phyloP scores from a whole-genome alignment of 2,888 invertebrate species.

The Xanthia togata region DNA sequence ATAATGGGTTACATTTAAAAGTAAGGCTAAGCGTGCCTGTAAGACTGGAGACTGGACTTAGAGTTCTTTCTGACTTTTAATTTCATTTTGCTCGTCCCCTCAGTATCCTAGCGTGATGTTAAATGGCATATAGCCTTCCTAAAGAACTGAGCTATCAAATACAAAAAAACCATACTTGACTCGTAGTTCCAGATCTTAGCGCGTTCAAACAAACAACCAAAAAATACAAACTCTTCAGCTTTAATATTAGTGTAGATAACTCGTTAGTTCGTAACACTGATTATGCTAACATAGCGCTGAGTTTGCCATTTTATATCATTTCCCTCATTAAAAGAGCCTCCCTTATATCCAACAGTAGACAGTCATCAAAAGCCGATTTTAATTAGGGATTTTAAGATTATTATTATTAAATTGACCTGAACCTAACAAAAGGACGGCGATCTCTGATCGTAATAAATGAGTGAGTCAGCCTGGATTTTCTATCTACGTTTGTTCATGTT shows the following conservation, averaged over 20 bases:
- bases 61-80: too few species aligned
- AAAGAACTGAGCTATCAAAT: too few species aligned
- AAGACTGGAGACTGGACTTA: too few species aligned
- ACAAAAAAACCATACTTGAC: too few species aligned
- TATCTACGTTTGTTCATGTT: slow-evolving; percentile 28
- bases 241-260: neutral
- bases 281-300: slow-evolving; percentile 55
- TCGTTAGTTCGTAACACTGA: slow-evolving; percentile 58
- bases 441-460: slow-evolving; percentile 33
- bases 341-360: slow-evolving; percentile 46
- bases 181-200: too few species aligned
- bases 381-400: slow-evolving; percentile 60
- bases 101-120: too few species aligned
- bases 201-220: too few species aligned
- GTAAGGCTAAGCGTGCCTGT: too few species aligned
- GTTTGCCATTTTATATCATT: slow-evolving; percentile 59
- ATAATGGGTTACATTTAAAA: too few species aligned
- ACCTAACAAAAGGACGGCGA: slow-evolving; percentile 35
- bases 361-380: slow-evolving; percentile 63
- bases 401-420: slow-evolving; percentile 51
- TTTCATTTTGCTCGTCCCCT: too few species aligned
- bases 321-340: slow-evolving; percentile 60
- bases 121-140: too few species aligned
- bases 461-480: slow-evolving; percentile 31
- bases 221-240: too few species aligned